Conservation (phyloP, 2,888 invertebrate species). For the Chymomyza fuscimana region DNA sequence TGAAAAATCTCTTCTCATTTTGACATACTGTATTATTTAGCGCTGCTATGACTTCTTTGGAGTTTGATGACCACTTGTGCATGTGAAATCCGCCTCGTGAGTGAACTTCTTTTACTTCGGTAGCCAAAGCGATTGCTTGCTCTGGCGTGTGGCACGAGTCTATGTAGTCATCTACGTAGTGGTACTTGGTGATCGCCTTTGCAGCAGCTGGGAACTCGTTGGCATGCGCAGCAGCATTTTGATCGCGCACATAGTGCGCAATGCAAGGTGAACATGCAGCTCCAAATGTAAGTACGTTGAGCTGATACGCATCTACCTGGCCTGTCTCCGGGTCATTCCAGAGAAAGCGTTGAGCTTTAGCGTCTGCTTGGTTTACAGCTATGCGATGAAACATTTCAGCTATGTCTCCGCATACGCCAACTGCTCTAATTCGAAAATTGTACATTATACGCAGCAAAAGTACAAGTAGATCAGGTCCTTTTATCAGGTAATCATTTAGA, state of each 20-base stretch:
- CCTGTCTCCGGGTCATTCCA: not conserved
- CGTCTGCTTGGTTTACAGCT: too few species aligned
- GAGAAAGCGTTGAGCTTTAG: too few species aligned
- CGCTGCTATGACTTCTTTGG: not conserved
- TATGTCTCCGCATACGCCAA: too few species aligned
- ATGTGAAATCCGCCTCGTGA: not conserved
- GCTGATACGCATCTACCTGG: not conserved
- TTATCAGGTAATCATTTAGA: too few species aligned
- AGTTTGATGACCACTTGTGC: conserved; percentile 17
- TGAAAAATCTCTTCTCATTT: not conserved
- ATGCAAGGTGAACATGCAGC: conserved; percentile 13
- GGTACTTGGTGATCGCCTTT: not conserved
- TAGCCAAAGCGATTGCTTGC: not conserved
- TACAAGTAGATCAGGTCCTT: too few species aligned
- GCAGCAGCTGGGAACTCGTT: conserved; percentile 1
- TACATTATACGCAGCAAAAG: too few species aligned
- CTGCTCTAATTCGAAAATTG: too few species aligned
- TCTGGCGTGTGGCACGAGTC: conserved; percentile 10
- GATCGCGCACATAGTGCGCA: conserved; percentile 10
- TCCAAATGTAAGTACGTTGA: conserved; percentile 2
- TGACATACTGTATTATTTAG: not conserved
- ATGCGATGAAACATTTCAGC: too few species aligned
- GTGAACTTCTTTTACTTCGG: not conserved
- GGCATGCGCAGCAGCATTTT: conserved; percentile 8
- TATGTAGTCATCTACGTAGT: conserved; percentile 17